Evolutionary conservation across 2,113 vertebrate species (phyloP), one percentile per base, ranked within the genome.

Genomic region (Clarias gariepinus): DNA sequence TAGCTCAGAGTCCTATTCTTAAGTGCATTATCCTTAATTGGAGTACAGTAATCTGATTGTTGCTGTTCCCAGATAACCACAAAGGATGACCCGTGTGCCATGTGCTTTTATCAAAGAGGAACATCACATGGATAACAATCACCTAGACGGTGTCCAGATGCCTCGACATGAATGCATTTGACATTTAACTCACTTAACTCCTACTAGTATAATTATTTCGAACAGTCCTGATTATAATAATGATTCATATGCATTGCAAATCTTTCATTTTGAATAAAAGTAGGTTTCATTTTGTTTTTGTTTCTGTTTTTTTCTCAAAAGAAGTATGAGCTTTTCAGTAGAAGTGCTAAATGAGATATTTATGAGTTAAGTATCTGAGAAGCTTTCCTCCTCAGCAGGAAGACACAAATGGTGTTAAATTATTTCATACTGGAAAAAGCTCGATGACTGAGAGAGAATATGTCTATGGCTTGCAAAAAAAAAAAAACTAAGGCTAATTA

Each of bases 361-460:
- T 53, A 87, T 6, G n/a, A 69, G 33, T 63, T 53, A 86, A 63
- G 55, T 58, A 81, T 74, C 53, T 61, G 41, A 63, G 57, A 86
- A 52, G 33, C 66, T 74, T 25, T 68, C 18, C 28, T 60, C n/a
- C 28, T 30, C 33, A 71, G 63, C 53, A 41, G 55, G 79, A 73
- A 61, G 57, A 81, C 25, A 16, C 63, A 73, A 80, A 81, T 63
- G 52, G 25, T 58, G 63, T 80, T 80, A n/a, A 55, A 81, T 78
- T 71, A 71, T 60, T 33, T 36, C 28, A 52, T 79, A n/a, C n/a
- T n/a, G n/a, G n/a, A 64, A 25, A 69, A 33, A 89, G 52, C 19
- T 77, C 58, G 21, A 84, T 88, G 88, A 90, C 30, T 61, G 55
- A 61, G 80, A 64, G 30, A n/a, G 60, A 79, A 15, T 15, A 55